Conservation (phyloP, 2,797 vertebrate genomes). For the Micrastur ruficollis region DNA sequence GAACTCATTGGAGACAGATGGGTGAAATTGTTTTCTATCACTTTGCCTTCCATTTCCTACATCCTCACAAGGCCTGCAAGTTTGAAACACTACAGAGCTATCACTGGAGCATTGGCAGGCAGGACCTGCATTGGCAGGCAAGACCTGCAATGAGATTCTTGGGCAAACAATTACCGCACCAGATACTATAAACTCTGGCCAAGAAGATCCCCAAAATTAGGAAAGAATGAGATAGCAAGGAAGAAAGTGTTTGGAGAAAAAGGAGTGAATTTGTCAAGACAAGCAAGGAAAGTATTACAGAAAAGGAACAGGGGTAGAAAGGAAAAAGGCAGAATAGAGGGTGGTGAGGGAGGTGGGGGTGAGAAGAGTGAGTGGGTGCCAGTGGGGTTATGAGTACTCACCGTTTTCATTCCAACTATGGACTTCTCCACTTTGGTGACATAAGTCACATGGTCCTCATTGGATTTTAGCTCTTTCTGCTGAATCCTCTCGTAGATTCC, state of each 20-base stretch:
- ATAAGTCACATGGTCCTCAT: slow-evolving; percentile 97
- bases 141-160: not conserved
- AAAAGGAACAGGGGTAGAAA: not conserved
- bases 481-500: slow-evolving; percentile 98
- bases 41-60: not conserved
- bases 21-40: not conserved
- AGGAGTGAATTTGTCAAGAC: not conserved
- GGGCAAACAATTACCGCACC: not conserved
- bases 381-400: slow-evolving; percentile 52
- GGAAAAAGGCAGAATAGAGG: not conserved
- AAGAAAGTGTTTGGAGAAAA: not conserved
- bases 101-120: not conserved
- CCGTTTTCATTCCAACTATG: slow-evolving; percentile 92
- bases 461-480: slow-evolving; percentile 94
- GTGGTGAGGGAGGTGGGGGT: not conserved
- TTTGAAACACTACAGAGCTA: not conserved
- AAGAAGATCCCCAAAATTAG: not conserved
- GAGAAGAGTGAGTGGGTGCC: not conserved
- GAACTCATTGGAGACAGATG: not conserved
- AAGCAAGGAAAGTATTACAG: not conserved
- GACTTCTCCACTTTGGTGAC: slow-evolving; percentile 98
- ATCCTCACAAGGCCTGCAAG: not conserved
- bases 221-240: not conserved
- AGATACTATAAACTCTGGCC: not conserved
- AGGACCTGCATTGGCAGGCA: not conserved